Percentiles rank a stretch among this genome's conserved stretches.
Conservation (phyloP, 2,888 invertebrate genomes). For the Drosophila maculinotata region DNA sequence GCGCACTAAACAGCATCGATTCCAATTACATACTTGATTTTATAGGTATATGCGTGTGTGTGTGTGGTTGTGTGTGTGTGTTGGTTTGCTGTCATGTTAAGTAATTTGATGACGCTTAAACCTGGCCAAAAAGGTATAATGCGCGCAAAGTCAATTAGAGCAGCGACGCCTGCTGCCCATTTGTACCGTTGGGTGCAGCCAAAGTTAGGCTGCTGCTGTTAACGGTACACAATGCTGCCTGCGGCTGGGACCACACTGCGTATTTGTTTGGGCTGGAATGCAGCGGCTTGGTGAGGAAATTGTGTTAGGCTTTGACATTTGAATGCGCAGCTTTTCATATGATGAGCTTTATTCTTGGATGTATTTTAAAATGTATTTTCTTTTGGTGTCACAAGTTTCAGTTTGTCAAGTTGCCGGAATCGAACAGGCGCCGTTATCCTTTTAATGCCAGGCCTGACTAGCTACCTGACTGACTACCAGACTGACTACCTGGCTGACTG, state of each 20-base stretch:
- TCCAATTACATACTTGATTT: conserved; percentile 53
- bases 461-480: conserved; percentile 6
- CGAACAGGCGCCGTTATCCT: conserved; percentile 46
- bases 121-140: conserved; percentile 75
- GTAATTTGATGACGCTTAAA: conserved; percentile 77
- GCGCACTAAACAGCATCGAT: conserved; percentile 17
- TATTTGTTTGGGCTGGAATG: background rate
- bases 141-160: conserved; percentile 76
- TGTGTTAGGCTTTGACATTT: conserved; percentile 68
- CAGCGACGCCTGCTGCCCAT: conserved; percentile 15
- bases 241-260: background rate
- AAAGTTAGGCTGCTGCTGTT: conserved; percentile 1
- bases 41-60: conserved; percentile 10
- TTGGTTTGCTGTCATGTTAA: conserved; percentile 53
- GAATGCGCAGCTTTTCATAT: conserved; percentile 32
- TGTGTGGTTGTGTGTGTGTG: conserved; percentile 6
- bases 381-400: conserved; percentile 15
- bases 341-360: conserved; percentile 18
- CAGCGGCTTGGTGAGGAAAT: conserved; percentile 23
- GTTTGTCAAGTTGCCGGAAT: conserved; percentile 70
- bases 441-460: conserved; percentile 45
- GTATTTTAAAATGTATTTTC: no score
- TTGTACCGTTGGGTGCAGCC: conserved; percentile 14
- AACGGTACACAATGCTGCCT: conserved; percentile 5
- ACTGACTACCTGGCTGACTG: conserved; percentile 1